Evolutionary conservation across 2,797 vertebrate genomes (phyloP), one percentile per base, ranked within the genome.

Genomic region (Etheostoma nigrum): DNA sequence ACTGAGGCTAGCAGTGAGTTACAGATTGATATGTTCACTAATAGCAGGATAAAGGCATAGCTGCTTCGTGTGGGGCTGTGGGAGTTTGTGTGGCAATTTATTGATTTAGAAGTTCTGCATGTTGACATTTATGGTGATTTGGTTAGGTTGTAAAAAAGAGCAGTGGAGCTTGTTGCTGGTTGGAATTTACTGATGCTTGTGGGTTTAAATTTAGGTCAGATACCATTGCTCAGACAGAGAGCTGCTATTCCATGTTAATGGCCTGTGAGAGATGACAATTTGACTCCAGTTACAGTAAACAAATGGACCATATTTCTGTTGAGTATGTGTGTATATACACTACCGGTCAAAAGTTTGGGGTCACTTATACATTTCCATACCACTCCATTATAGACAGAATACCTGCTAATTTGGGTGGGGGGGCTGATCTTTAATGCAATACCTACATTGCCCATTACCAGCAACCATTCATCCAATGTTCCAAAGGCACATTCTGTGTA

Each of bases 41-140:
- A 76, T 63, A 54, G 75, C 47, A 12, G 57, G 51, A 23, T 72
- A 53, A 64, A 69, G 42, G n/a, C 54, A 42, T 18, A 23, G 21
- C 21, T 23, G 23, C 42, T 63, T 66, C 5, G 19, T 23, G 21
- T 27, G 44, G n/a, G 47, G 60, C 67, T 53, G 27, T 54, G 27
- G 58, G 64, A 72, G 58, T 60, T 72, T 57, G 67, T 77, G 71
- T 57, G 71, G 42, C 51, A 21, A 13, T 81, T 66, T 76, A 75
- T 63, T 74, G 61, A 71, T 77, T 72, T 61, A 45, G 51, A 81
- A 12, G 30, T 30, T 42, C 62, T 60, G 78, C 69, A 44, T 75
- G 70, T 79, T 84, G 85, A 73, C 71, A 58, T 77, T 79, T 36
- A 45, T 36, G 47, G 54, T 68, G 55, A 80, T 74, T 74, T 74